Evolutionary conservation across 2,888 invertebrate genomes (phyloP).

Genomic region (Dicranocentrus wangi): DNA sequence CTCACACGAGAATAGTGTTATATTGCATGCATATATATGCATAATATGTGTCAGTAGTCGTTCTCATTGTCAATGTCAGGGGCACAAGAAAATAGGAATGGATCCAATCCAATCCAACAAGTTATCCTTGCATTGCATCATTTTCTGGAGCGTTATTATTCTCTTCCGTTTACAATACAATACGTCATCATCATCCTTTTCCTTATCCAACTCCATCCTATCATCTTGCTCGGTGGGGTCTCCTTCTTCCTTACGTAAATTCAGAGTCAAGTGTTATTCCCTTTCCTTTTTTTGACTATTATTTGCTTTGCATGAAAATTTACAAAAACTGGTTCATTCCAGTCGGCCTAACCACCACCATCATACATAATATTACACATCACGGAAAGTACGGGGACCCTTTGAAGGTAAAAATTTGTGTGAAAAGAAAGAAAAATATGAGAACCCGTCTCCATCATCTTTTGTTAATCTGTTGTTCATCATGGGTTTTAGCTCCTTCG

Average conservation of each 20-base stretch:
- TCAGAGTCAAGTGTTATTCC: slow-evolving; percentile 35
- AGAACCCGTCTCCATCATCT: slow-evolving; percentile 8
- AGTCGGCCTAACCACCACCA: background rate
- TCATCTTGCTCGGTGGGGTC: background rate
- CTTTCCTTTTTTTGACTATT: background rate
- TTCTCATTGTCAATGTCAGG: slow-evolving; percentile 59
- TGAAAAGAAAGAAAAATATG: slow-evolving; percentile 1
- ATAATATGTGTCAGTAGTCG: slow-evolving; percentile 30
- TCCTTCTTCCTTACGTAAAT: slow-evolving; percentile 15
- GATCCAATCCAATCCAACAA: background rate
- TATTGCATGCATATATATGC: slow-evolving; percentile 5
- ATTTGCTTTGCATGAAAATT: slow-evolving; percentile 42
- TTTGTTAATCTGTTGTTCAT: slow-evolving; percentile 1
- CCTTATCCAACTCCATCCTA: background rate
- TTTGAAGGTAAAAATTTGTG: background rate
- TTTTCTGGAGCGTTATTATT: slow-evolving; percentile 33
- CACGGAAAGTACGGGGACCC: background rate
- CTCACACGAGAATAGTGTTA: background rate
- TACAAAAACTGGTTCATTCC: slow-evolving; percentile 42
- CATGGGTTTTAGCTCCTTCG: background rate
- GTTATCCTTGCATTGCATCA: background rate
- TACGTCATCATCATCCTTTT: background rate
- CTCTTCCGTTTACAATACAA: background rate
- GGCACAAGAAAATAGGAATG: slow-evolving; percentile 5
- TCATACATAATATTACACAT: background rate